Evolutionary conservation across 2,113 vertebrate genomes (phyloP).

Genomic region (Dissostichus mawsoni): DNA sequence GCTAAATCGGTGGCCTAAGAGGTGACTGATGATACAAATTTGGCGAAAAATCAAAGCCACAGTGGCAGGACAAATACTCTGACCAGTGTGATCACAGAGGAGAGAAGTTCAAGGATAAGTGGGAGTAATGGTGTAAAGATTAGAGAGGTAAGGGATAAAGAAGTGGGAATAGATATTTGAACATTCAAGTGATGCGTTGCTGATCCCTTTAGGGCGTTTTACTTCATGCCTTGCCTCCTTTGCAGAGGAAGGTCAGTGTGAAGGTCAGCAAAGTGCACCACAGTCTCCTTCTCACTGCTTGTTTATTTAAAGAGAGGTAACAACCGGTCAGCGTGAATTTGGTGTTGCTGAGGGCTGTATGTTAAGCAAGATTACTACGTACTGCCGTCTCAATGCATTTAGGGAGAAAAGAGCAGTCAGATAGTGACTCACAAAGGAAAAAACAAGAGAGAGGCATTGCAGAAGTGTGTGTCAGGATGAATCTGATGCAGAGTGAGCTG

Average conservation of each 20-base stretch:
- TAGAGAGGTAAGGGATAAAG: background rate
- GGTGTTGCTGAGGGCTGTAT: background rate
- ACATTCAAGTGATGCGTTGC: conserved; percentile 25
- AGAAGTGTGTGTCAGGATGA: conserved; percentile 45
- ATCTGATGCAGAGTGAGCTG: conserved; percentile 39
- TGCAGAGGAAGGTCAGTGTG: conserved; percentile 5
- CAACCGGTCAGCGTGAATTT: conserved; percentile 8
- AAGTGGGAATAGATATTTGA: conserved; percentile 13
- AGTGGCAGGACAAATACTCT: conserved; percentile 17
- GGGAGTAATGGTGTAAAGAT: background rate
- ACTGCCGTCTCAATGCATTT: conserved; percentile 26
- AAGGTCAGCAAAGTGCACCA: conserved; percentile 18
- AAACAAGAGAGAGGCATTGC: conserved; percentile 23
- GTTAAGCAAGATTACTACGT: conserved; percentile 6
- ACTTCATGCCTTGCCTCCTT: background rate
- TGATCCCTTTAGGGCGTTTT: conserved; percentile 17
- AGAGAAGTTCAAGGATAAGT: conserved; percentile 1
- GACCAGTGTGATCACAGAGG: conserved; percentile 12
- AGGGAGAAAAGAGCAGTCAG: conserved; percentile 39
- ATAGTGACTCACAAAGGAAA: conserved; percentile 28
- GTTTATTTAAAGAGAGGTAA: background rate
- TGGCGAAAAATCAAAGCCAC: conserved; percentile 7
- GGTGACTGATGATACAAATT: conserved; percentile 9
- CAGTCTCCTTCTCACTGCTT: background rate
- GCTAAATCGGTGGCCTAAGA: background rate